Evolutionary conservation across 2,113 vertebrate genomes (phyloP).

Genomic region (Eleginops maclovinus): DNA sequence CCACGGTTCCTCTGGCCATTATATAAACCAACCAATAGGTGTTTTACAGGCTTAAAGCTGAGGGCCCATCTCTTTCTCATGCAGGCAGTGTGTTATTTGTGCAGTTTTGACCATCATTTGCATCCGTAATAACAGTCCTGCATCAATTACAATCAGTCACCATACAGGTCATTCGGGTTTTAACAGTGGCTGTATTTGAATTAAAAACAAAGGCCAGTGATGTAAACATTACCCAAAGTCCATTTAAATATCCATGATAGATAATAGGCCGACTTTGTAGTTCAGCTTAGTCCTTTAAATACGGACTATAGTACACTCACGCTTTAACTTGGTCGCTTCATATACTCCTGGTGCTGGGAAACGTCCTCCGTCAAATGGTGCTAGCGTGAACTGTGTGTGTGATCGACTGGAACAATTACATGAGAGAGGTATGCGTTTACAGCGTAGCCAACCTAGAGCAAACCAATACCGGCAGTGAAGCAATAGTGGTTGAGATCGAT

Average conservation of each 20-base stretch:
- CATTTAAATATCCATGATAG: background rate
- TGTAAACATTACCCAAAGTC: background rate
- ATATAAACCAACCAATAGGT: constrained; percentile 29
- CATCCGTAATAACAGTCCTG: background rate
- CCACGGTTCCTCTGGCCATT: background rate
- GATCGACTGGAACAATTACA: too few species aligned
- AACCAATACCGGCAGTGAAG: too few species aligned
- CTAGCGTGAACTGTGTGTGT: too few species aligned
- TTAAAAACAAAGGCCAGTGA: background rate
- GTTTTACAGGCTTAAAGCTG: background rate
- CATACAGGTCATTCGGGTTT: background rate
- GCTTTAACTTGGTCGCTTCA: too few species aligned
- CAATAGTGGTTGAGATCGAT: too few species aligned
- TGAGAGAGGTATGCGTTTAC: too few species aligned
- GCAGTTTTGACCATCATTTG: background rate
- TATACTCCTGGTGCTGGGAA: too few species aligned
- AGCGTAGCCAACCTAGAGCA: too few species aligned
- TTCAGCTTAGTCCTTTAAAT: background rate
- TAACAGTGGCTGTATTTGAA: background rate
- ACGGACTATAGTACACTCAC: too few species aligned
- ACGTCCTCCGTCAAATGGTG: too few species aligned
- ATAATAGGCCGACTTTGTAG: background rate
- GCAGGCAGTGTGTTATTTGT: background rate
- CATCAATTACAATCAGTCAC: too few species aligned
- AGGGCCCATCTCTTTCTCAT: background rate